These are phyloP conservation scores for Pelusios castaneus DNA, from an alignment of 2,113 vertebrate species.

Conservation along the genomic window DNA sequence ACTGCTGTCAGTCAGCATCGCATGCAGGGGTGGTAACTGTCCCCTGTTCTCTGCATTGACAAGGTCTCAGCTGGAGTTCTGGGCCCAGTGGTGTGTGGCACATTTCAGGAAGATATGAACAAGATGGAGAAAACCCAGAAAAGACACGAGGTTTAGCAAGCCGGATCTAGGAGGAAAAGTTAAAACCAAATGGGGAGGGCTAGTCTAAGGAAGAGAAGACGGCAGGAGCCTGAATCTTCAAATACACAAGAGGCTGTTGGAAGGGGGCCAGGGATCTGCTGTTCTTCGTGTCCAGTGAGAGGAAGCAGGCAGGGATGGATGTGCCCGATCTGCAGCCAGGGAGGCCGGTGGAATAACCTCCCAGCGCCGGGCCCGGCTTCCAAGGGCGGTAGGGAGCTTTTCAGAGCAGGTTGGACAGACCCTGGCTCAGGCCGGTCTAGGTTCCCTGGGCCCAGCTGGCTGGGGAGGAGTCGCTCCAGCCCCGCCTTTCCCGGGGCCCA, in stretches of 20 bases:
- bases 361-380: neutral
- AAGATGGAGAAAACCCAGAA: no score
- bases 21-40: neutral
- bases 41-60: neutral
- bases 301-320: neutral
- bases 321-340: neutral
- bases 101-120: no score
- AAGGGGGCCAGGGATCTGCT: neutral
- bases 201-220: neutral
- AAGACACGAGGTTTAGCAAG: neutral
- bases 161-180: neutral
- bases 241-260: neutral
- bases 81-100: no score
- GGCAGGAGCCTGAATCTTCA: neutral
- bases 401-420: neutral
- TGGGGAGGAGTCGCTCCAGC: neutral
- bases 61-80: neutral
- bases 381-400: neutral
- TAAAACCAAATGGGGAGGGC: neutral
- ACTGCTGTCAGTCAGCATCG: neutral
- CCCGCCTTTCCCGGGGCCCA: neutral
- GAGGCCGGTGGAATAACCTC: neutral
- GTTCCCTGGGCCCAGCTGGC: no score
- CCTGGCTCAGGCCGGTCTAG: neutral
- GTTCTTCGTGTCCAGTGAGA: neutral